phyloP scores from a whole-genome alignment of 2,113 vertebrate genomes.

The Notothenia rossii region DNA sequence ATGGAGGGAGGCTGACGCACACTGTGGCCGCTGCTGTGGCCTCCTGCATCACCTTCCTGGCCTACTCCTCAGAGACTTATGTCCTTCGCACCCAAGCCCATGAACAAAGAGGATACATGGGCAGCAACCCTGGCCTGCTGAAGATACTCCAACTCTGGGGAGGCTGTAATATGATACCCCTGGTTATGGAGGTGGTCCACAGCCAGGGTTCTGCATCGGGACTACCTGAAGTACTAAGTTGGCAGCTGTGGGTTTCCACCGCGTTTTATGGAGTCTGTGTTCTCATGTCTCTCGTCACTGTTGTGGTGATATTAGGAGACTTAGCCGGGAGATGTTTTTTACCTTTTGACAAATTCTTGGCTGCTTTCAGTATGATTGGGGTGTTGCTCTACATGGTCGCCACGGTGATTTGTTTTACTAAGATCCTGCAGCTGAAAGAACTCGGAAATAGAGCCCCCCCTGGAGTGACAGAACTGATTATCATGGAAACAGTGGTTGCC shows the following conservation, averaged over 20 bases:
- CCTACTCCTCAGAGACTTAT: slow-evolving; percentile 74
- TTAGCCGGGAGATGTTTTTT: slow-evolving; percentile 75
- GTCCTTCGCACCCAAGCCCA: slow-evolving; percentile 63
- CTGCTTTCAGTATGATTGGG: slow-evolving; percentile 74
- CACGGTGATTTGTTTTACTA: slow-evolving; percentile 73
- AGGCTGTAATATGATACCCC: slow-evolving; percentile 71
- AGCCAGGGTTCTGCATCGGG: too few species aligned
- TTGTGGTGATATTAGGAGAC: slow-evolving; percentile 80
- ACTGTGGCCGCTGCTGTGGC: slow-evolving; percentile 52
- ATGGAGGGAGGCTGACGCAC: rapidly evolving
- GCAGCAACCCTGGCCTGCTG: slow-evolving; percentile 79
- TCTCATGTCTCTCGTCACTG: slow-evolving; percentile 71
- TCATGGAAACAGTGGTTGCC: slow-evolving; percentile 71
- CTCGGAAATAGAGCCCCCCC: rapidly evolving
- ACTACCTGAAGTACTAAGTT: rapidly evolving
- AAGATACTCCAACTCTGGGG: slow-evolving; percentile 82
- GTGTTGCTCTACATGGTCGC: slow-evolving; percentile 76
- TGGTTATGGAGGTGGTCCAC: slow-evolving; percentile 27
- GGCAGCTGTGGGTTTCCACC: slow-evolving; percentile 57
- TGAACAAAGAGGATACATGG: slow-evolving; percentile 83
- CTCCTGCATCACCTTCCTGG: slow-evolving; percentile 74
- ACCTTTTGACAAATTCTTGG: slow-evolving; percentile 79
- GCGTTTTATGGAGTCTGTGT: slow-evolving; percentile 67
- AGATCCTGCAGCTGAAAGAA: slow-evolving; percentile 42
- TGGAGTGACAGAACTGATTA: not conserved